Conservation (phyloP, 2,888 invertebrate species). For the Trichopoda pennipes region DNA sequence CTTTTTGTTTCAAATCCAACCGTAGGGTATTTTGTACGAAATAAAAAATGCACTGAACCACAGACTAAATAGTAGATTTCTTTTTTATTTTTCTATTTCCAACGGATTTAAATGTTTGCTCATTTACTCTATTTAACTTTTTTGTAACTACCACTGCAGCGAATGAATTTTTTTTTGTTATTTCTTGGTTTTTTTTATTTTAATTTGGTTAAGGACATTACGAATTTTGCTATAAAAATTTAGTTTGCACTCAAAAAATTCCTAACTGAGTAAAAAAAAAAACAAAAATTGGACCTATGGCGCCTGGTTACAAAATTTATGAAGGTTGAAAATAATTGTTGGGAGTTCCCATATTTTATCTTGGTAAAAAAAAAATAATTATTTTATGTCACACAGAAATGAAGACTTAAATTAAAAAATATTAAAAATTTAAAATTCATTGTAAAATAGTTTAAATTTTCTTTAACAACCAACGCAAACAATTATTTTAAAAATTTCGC, state of each 20-base stretch:
- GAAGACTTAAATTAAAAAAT: slow-evolving; percentile 29
- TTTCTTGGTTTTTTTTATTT: slow-evolving; percentile 20
- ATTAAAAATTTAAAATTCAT: background rate
- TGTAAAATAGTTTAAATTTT: slow-evolving; percentile 4
- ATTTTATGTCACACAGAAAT: slow-evolving; percentile 10
- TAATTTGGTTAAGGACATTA: slow-evolving; percentile 51
- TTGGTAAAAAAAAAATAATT: slow-evolving; percentile 21
- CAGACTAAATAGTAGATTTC: slow-evolving; percentile 58
- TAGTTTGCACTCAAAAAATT: slow-evolving; percentile 62
- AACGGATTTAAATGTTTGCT: slow-evolving; percentile 70
- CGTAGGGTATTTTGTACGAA: slow-evolving; percentile 20
- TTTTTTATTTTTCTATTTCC: slow-evolving; percentile 47
- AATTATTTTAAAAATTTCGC: slow-evolving; percentile 24
- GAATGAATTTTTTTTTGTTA: slow-evolving; percentile 50
- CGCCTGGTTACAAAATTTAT: slow-evolving; percentile 66
- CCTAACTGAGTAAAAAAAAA: slow-evolving; percentile 26
- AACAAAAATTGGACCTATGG: slow-evolving; percentile 60
- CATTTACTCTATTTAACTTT: slow-evolving; percentile 63
- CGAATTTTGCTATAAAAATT: slow-evolving; percentile 57
- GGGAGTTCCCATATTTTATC: slow-evolving; percentile 46
- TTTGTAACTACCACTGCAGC: slow-evolving; percentile 50
- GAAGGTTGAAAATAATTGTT: slow-evolving; percentile 66
- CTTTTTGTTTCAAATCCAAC: background rate
- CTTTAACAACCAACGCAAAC: slow-evolving; percentile 50
- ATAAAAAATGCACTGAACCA: slow-evolving; percentile 53